Conservation (phyloP, 1,140 invertebrate species). For the Protaetia brevitarsis region DNA sequence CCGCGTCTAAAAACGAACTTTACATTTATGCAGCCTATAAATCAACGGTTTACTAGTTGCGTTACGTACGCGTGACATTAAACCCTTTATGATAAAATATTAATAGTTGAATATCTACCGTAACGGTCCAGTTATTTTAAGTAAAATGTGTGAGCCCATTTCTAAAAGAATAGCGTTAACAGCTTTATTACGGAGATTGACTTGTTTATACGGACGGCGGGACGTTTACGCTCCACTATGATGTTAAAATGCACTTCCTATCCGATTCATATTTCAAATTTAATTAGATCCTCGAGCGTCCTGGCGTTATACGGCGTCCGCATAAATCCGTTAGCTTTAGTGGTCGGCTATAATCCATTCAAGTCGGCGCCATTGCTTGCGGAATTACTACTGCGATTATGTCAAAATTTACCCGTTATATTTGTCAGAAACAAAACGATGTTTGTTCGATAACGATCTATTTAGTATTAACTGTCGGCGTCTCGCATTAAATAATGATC, state of each 20-base stretch:
- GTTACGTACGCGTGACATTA: neutral
- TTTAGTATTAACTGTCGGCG: no score
- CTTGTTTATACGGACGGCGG: conserved; percentile 11
- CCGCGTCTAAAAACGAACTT: conserved; percentile 1
- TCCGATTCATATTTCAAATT: conserved; percentile 7
- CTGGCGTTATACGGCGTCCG: no score
- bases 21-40: neutral
- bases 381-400: no score
- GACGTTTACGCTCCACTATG: conserved; percentile 1
- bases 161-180: neutral
- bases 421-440: no score
- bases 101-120: conserved; percentile 1
- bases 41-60: conserved; percentile 1
- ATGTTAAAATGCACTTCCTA: conserved; percentile 2
- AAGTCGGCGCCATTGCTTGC: no score
- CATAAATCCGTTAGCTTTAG: no score
- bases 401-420: no score
- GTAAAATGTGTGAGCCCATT: neutral
- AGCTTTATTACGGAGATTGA: conserved; percentile 11
- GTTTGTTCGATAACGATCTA: no score
- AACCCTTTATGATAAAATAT: conserved; percentile 15
- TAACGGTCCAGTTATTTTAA: conserved; percentile 5
- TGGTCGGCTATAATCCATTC: no score
- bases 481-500: no score
- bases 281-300: neutral